Percentiles rank a stretch among this genome's conserved stretches.
phyloP scores from a whole-genome alignment of 2,797 vertebrate genomes.

The Poecile montanus region DNA sequence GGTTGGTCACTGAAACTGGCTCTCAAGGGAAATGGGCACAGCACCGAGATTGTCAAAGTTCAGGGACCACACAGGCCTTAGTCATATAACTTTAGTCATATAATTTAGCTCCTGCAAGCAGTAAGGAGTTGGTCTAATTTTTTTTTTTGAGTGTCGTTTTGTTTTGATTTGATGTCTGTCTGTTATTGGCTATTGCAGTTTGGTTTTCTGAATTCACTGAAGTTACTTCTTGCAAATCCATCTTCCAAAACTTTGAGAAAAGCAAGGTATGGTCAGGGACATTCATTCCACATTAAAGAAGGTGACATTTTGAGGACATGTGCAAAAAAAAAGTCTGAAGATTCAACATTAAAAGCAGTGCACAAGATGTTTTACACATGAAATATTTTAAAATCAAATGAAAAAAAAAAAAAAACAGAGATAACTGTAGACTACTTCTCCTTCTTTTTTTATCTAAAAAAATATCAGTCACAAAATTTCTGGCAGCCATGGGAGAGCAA shows the following conservation, averaged over 20 bases:
- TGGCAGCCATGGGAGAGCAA: background rate
- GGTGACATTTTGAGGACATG: background rate
- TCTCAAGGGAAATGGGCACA: background rate
- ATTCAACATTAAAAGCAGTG: background rate
- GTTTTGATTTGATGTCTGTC: background rate
- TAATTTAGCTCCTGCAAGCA: background rate
- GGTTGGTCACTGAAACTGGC: background rate
- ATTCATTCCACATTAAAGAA: background rate
- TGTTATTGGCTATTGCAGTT: background rate
- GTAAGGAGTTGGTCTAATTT: background rate
- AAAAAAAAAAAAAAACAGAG: background rate
- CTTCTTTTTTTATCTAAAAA: background rate
- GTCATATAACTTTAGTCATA: background rate
- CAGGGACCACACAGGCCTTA: background rate
- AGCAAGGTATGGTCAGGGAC: background rate
- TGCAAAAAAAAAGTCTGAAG: background rate
- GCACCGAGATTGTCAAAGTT: background rate
- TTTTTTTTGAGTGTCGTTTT: background rate
- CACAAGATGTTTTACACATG: background rate
- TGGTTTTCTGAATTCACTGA: background rate
- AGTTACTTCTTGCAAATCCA: background rate
- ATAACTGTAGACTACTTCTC: background rate
- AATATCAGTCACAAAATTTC: slow-evolving; percentile 1
- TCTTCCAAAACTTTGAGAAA: background rate
- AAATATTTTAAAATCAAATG: background rate